Percentiles rank a stretch among this genome's conserved stretches.
Conservation (phyloP, 2,797 vertebrate species). For the Chelmon rostratus region DNA sequence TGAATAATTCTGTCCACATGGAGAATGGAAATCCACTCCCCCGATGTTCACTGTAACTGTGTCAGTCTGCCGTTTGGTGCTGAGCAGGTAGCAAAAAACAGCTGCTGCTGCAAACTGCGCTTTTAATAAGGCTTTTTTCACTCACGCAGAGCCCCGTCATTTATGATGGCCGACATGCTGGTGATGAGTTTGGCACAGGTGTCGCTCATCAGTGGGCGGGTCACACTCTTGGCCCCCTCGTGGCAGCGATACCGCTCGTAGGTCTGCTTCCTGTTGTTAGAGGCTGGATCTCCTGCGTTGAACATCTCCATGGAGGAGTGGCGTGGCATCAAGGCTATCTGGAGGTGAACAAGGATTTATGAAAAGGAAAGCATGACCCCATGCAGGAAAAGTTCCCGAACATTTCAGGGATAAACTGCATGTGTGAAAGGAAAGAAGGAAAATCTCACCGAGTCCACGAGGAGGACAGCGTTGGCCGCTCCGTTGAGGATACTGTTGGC, state of each 20-base stretch:
- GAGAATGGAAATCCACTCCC: too few species aligned
- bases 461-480: conserved; percentile 80
- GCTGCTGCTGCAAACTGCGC: neutral
- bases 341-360: neutral
- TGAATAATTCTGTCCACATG: neutral
- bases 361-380: neutral
- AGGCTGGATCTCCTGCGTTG: conserved; percentile 87
- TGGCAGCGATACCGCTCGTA: conserved; percentile 94
- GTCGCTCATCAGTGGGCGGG: conserved; percentile 84
- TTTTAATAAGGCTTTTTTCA: conserved; percentile 33
- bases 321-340: conserved; percentile 93
- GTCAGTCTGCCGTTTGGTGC: neutral
- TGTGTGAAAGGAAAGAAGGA: neutral
- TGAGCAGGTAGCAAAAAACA: neutral
- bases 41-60: too few species aligned
- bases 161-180: conserved; percentile 93
- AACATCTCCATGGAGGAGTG: conserved; percentile 95
- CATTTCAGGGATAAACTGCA: too few species aligned
- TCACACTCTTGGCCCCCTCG: conserved; percentile 86
- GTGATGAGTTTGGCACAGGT: conserved; percentile 90
- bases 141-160: conserved; percentile 91
- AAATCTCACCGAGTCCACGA: conserved; percentile 93
- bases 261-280: conserved; percentile 87
- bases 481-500: conserved; percentile 82
- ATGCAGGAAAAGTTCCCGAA: too few species aligned